phyloP scores from a whole-genome alignment of 2,113 vertebrate genomes.

The Erythrocercus mccallii region DNA sequence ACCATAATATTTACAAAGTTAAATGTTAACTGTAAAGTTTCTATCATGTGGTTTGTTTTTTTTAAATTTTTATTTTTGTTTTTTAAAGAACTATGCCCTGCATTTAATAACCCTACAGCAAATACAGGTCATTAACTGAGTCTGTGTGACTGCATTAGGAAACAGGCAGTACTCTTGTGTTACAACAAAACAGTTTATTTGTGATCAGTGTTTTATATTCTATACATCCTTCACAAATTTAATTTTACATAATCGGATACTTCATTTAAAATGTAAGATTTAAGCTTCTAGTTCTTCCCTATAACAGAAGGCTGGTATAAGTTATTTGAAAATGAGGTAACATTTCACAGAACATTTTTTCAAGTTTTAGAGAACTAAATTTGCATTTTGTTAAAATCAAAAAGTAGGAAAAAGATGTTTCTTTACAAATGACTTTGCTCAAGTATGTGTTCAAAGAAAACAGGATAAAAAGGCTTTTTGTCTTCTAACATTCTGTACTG shows the following conservation, averaged over 20 bases:
- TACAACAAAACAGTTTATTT: conserved; percentile 94
- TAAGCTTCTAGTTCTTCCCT: conserved; percentile 79
- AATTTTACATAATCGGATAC: conserved; percentile 86
- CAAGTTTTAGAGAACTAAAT: conserved; percentile 95
- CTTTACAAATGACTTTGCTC: conserved; percentile 88
- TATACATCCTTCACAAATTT: conserved; percentile 94
- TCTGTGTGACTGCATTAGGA: conserved; percentile 74
- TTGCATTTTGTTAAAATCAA: conserved; percentile 86
- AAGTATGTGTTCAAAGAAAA: conserved; percentile 85
- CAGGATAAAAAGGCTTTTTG: conserved; percentile 77
- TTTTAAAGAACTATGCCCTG: conserved; percentile 70
- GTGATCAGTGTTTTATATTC: conserved; percentile 87
- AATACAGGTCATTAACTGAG: conserved; percentile 63
- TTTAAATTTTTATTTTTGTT: neutral
- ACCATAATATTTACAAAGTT: conserved; percentile 76
- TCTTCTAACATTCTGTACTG: conserved; percentile 84
- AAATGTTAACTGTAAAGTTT: conserved; percentile 72
- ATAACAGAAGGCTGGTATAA: conserved; percentile 86
- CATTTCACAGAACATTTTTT: conserved; percentile 99
- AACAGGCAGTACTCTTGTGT: conserved; percentile 82
- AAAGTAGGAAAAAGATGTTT: conserved; percentile 85
- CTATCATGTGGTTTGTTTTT: conserved; percentile 22
- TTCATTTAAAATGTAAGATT: conserved; percentile 80
- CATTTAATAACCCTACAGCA: conserved; percentile 70
- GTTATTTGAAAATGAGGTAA: conserved; percentile 96